Evolutionary conservation across 2,797 vertebrate species (phyloP), one percentile per base, ranked within the genome.

Genomic region (Calcarius lapponicus): DNA sequence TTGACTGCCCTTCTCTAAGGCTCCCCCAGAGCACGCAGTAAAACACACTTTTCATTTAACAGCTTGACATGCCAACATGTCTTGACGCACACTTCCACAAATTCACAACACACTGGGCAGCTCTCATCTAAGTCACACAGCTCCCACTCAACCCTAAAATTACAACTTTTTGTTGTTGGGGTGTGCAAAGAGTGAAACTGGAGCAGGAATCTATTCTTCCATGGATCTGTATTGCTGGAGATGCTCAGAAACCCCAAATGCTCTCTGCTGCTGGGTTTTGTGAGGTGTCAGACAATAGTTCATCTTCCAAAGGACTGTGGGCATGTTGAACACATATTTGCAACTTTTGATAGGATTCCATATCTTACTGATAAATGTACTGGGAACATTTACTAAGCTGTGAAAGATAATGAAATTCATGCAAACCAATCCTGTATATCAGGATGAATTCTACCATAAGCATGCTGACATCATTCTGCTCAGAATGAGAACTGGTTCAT

Each of bases 21-120:
- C 80, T 93, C 40, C 91, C 51, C 64, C 74, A 65, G 79, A 80
- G 32, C 74, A 82, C 0, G 12, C 85, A 94, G 74, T 91, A 93
- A 96, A 97, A 85, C 34, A 57, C 47, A 73, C 62, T 93, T 97
- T 93, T 95, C 79, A 70, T 92, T 94, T 80, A 96, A 50, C 51
- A 88, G 72, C 38, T 92, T 13, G 0, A 92, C 51, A 60, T 71
- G 58, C 84, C 94, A 76, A 72, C 65, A 40, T 56, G 53, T 94
- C 71, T 95, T 57, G 82, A 80, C 85, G 70, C 45, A 80, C 76
- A 82, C 89, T 94, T 93, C 64, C 88, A 78, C 45, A 80, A 90
- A 87, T 70, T 95, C 71, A 71, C 58, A 86, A 76, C 57, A 76
- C 64, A 54, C 54, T 1, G 29, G 40, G 65, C 74, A 76, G 17